Evolutionary conservation across 2,797 vertebrate species (phyloP), one percentile per base, ranked within the genome.

Genomic region (Myiotriccus ornatus): DNA sequence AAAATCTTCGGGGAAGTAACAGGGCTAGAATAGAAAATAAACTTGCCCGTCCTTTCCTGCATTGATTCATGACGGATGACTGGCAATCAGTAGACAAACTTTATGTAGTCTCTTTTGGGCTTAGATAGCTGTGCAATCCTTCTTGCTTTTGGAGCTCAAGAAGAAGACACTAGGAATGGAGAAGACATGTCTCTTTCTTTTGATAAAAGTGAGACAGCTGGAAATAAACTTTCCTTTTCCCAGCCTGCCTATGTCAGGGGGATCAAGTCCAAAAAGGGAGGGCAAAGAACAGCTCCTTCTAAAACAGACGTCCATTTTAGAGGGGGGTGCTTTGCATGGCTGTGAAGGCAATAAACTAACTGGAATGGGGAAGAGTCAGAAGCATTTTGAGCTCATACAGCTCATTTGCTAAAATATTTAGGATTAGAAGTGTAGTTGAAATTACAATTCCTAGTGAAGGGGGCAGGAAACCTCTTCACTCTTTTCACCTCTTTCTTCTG

Each of bases 361-460:
- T 28, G 39, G 27, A 94, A 88, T 43, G 71, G 85, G 85, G 41
- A 93, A 94, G 46, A 95, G 76, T 84, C 93, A 92, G 78, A 87
- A 89, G 84, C 50, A 7, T 68, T 74, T 84, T 68, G 91, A 89
- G 64, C 89, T 96, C 78, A 64, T 76, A 92, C 84, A 96, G 64
- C 34, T 90, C 73, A 34, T 91, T 96, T 97, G 94, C 87, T 96
- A 93, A 95, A 96, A 87, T 94, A 96, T 94, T 96, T 90, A 93
- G 74, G 87, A 90, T 96, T 93, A 89, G 74, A 92, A 91, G 35
- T 87, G 63, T 50, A 97, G 87, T 93, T 93, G 75, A 97, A 97
- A 94, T 95, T 56, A 89, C 86, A 81, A 87, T 87, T 96, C 57
- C 71, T 82, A 77, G 63, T 79, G 64, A 93, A 96, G 27, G 46